A percentile compares a stretch with the other conserved stretches of the same genome.
Evolutionary conservation across 2,888 invertebrate genomes (phyloP).

Genomic region (Entomobrya multifasciata): DNA sequence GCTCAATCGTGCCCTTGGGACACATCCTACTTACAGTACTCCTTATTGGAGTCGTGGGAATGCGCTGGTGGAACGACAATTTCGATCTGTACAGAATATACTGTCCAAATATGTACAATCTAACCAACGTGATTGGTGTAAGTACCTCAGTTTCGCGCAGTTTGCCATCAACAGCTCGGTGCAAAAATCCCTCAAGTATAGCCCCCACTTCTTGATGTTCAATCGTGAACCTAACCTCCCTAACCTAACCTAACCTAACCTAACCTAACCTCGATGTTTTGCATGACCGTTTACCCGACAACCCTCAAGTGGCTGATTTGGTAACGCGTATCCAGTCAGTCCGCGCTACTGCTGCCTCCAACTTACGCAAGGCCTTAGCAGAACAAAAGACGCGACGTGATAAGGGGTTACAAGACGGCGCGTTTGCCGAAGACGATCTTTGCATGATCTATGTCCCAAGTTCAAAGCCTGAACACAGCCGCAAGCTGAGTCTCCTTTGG

Average conservation of each 20-base stretch:
- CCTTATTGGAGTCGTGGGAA: not conserved
- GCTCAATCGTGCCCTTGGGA: not conserved
- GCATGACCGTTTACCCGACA: not conserved
- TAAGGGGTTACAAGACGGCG: not conserved
- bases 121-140: not conserved
- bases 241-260: too few species aligned
- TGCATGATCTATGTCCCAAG: not conserved
- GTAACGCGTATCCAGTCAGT: not conserved
- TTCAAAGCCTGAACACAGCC: not conserved
- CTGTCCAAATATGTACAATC: not conserved
- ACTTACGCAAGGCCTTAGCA: not conserved
- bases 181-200: not conserved
- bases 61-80: not conserved
- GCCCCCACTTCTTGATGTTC: constrained; percentile 1
- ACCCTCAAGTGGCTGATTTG: not conserved
- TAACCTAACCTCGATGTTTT: not conserved
- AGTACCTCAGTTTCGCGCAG: not conserved
- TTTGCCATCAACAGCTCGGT: not conserved
- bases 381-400: not conserved
- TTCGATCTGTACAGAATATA: not conserved
- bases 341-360: too few species aligned
- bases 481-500: not conserved
- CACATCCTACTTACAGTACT: not conserved
- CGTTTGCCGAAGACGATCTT: not conserved
- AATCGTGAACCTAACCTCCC: not conserved